Evolutionary conservation across 2,888 invertebrate genomes (phyloP).

Genomic region (Drosophila antonietae): DNA sequence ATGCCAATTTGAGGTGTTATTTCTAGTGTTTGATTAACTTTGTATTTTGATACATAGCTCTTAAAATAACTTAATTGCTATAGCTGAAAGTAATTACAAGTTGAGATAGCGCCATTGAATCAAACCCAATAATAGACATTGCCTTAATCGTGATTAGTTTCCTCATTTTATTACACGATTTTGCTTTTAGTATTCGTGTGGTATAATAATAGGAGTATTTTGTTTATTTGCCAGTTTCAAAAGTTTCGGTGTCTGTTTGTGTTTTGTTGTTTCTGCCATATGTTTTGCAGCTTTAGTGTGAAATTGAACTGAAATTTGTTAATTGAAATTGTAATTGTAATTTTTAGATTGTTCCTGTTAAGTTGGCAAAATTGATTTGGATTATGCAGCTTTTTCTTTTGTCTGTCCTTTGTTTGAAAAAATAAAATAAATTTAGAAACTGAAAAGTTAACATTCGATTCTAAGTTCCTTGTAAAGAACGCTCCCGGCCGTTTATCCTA

Average conservation of each 20-base stretch:
- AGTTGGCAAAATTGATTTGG: too few relatives aligned
- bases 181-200: not conserved
- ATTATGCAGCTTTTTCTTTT: too few relatives aligned
- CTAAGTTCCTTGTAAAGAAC: not conserved
- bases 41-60: not conserved
- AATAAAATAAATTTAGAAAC: too few relatives aligned
- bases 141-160: constrained; percentile 1
- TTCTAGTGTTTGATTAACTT: not conserved
- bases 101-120: not conserved
- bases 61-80: not conserved
- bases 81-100: constrained; percentile 3
- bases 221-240: not conserved
- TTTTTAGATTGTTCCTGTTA: too few relatives aligned
- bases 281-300: too few relatives aligned
- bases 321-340: too few relatives aligned
- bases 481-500: not conserved
- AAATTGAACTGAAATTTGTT: too few relatives aligned
- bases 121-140: not conserved
- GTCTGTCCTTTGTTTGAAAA: too few relatives aligned
- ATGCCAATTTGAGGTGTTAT: not conserved
- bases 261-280: too few relatives aligned
- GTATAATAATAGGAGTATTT: constrained; percentile 31
- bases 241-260: too few relatives aligned
- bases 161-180: constrained; percentile 32
- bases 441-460: not conserved